These are phyloP conservation scores for Plagiodera versicolora DNA, from an alignment of 2,888 invertebrate genomes.

Conservation along the genomic window DNA sequence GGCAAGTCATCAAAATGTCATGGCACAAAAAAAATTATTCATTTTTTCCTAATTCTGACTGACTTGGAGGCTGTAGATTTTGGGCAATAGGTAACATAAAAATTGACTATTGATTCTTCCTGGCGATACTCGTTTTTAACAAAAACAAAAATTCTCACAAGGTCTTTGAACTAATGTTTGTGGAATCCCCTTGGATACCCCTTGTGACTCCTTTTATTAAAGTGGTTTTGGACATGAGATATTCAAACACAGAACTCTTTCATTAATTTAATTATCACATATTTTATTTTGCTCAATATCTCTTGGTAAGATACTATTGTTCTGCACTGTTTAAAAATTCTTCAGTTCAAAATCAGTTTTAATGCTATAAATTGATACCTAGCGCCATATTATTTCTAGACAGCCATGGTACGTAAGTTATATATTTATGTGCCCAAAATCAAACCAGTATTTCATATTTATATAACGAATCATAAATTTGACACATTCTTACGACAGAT, in stretches of 20 bases:
- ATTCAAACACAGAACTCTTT: too few relatives aligned
- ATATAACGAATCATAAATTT: too few relatives aligned
- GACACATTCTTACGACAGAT: too few relatives aligned
- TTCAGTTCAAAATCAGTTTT: not conserved
- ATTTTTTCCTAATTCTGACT: constrained; percentile 32
- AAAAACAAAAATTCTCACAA: too few relatives aligned
- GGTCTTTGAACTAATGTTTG: not conserved
- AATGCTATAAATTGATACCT: not conserved
- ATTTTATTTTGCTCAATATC: too few relatives aligned
- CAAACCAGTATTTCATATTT: constrained; percentile 12
- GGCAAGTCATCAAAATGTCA: constrained; percentile 48
- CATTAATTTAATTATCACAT: too few relatives aligned
- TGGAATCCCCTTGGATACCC: not conserved
- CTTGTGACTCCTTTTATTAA: not conserved
- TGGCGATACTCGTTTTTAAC: not conserved
- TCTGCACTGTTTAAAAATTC: not conserved
- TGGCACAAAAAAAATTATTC: constrained; percentile 15
- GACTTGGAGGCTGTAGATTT: constrained; percentile 34
- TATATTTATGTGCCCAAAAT: constrained; percentile 28
- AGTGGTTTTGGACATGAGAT: too few relatives aligned
- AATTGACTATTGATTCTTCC: not conserved
- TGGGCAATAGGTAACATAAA: constrained; percentile 17
- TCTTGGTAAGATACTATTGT: too few relatives aligned
- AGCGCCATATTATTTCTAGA: constrained; percentile 17
- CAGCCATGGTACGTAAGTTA: constrained; percentile 27